phyloP scores from a whole-genome alignment of 2,888 invertebrate species.

The Corbicula japonica region DNA sequence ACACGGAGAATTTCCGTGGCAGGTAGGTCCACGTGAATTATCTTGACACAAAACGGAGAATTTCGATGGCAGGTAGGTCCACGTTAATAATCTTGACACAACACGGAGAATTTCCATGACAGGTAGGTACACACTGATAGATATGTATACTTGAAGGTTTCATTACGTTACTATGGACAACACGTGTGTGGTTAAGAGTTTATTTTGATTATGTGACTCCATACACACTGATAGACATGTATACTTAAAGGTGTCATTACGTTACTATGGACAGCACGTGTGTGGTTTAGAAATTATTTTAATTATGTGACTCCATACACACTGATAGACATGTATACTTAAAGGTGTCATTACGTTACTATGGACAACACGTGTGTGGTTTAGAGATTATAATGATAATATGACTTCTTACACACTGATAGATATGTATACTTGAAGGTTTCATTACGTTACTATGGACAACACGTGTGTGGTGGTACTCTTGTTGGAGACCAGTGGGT shows the following conservation, averaged over 20 bases:
- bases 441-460: conserved; percentile 66
- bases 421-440: conserved; percentile 51
- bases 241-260: conserved; percentile 64
- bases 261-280: too few relatives aligned
- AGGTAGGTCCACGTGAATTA: conserved; percentile 53
- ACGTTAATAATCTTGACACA: too few relatives aligned
- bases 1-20: conserved; percentile 76
- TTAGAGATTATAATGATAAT: not conserved
- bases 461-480: conserved; percentile 78
- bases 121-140: too few relatives aligned
- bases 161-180: too few relatives aligned
- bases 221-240: not conserved
- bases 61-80: too few relatives aligned
- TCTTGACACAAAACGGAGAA: not conserved
- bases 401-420: not conserved
- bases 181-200: not conserved
- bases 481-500: conserved; percentile 71
- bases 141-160: too few relatives aligned
- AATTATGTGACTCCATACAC: not conserved
- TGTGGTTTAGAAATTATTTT: not conserved
- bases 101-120: too few relatives aligned
- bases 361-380: too few relatives aligned
- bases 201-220: not conserved
- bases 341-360: conserved; percentile 71
- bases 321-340: not conserved